Evolutionary conservation across 2,113 vertebrate species (phyloP), one percentile per base, ranked within the genome.

Genomic region (Paraplagusia blochii): DNA sequence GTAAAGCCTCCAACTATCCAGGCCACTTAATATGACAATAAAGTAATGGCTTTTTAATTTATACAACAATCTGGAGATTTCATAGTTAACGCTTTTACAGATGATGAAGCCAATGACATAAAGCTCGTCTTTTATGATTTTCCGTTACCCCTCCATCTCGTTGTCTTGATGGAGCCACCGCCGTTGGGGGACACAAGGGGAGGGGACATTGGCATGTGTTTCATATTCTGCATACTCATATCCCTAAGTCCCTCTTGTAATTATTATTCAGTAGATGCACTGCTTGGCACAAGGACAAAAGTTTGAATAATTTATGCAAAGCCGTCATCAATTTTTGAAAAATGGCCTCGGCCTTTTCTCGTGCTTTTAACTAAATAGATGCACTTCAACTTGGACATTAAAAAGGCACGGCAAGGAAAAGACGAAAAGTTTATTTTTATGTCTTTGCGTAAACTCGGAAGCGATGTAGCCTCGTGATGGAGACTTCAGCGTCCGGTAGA

Each of bases 281-380:
- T 82, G 79, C 80, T 88, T 90, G 90, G 85, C 90, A 89, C 75
- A 91, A 85, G 85, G 88, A 91, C 87, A 90, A 82, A 88, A 85
- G 92, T 91, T 92, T 88, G 74, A 87, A 88, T 92, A 90, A 90
- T 93, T 93, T 92, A 90, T 92, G 89, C 90, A 84, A 89, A 89
- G 84, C 89, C 73, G 75, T 92, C 84, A 89, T 91, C 85, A 87
- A 83, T 89, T 92, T 88, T 83, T 85, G 82, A 87, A 86, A 86
- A 90, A 85, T 46, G 73, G 78, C 77, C 84, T 88, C 81, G 63
- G 81, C 79, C 79, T 80, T 79, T 85, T 85, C 80, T 78, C 60
- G 58, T 76, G 88, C 88, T 88, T 89, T 90, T 87, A 89, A 72
- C 84, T 85, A 86, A 87, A 88, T 85, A 87, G 87, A 86, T 62